Conservation (phyloP, 2,113 vertebrate genomes). For the Rhineura floridana region DNA sequence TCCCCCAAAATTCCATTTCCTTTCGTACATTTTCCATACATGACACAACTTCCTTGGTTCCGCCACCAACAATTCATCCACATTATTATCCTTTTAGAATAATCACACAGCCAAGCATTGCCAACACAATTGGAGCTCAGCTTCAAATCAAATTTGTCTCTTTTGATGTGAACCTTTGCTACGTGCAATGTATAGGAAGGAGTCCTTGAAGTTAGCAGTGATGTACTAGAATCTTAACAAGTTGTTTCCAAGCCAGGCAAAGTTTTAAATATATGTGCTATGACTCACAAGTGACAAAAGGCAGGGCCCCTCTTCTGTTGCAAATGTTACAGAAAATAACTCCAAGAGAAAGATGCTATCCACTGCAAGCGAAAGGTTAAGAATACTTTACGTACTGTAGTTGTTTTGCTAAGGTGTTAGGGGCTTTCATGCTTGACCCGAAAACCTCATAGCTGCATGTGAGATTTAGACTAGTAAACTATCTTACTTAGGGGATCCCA, state of each 20-base stretch:
- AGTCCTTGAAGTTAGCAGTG: accelerated
- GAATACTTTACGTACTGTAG: background rate
- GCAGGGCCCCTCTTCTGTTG: constrained; percentile 3
- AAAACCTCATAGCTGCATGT: background rate
- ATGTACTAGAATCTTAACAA: constrained; percentile 26
- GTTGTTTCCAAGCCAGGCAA: background rate
- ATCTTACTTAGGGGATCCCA: too few species aligned
- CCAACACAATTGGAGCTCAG: background rate
- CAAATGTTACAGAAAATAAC: background rate
- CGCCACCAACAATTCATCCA: background rate
- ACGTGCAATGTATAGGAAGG: background rate
- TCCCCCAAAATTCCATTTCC: constrained; percentile 24
- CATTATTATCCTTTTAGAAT: constrained; percentile 21
- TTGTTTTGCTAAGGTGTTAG: background rate
- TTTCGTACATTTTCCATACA: constrained; percentile 25
- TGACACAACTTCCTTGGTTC: background rate
- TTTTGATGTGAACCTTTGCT: constrained; percentile 26
- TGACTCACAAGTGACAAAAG: background rate
- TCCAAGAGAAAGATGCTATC: background rate
- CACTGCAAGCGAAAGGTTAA: constrained; percentile 16
- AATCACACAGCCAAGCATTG: background rate
- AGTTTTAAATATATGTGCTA: background rate
- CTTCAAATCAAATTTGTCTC: background rate
- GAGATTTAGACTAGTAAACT: background rate
- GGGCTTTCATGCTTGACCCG: background rate